Conservation (phyloP, 1,140 invertebrate genomes). For the Gyrodactylus salaris region DNA sequence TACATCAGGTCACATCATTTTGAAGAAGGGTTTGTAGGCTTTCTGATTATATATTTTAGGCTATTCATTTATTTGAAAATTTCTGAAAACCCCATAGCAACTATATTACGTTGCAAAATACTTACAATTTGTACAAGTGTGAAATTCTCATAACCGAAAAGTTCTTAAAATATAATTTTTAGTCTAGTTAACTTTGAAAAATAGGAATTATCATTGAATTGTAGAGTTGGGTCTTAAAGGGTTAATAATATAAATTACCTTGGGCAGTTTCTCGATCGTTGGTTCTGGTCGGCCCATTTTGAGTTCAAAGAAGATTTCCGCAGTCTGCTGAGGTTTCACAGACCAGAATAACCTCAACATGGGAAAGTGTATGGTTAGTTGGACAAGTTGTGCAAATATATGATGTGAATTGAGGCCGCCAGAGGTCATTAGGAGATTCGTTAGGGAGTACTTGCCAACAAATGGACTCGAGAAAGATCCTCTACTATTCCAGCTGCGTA, state of each 20-base stretch:
- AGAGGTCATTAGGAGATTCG: background rate
- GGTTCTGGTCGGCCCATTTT: constrained; percentile 14
- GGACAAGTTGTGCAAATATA: constrained; percentile 32
- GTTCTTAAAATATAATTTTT: background rate
- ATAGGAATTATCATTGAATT: too few relatives aligned
- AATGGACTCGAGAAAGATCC: background rate
- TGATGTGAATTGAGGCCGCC: background rate
- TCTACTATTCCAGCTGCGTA: constrained; percentile 10
- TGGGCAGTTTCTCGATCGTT: background rate
- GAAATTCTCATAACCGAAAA: too few relatives aligned
- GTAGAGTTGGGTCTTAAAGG: too few relatives aligned
- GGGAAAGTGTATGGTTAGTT: constrained; percentile 76
- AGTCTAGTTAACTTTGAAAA: too few relatives aligned
- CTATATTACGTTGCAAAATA: too few relatives aligned
- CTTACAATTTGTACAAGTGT: too few relatives aligned
- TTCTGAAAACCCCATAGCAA: too few relatives aligned
- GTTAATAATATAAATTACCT: background rate
- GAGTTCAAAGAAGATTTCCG: constrained; percentile 51
- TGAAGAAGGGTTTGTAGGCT: too few relatives aligned
- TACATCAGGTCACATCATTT: too few relatives aligned
- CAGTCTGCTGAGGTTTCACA: constrained; percentile 59
- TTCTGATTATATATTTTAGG: too few relatives aligned
- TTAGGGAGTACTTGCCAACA: background rate
- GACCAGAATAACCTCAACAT: constrained; percentile 67
- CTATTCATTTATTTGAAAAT: too few relatives aligned